Percentiles rank a stretch among this genome's conserved stretches.
These are phyloP conservation scores for Oncorhynchus kisutch DNA, from an alignment of 2,113 vertebrate species.

Conservation along the genomic window DNA sequence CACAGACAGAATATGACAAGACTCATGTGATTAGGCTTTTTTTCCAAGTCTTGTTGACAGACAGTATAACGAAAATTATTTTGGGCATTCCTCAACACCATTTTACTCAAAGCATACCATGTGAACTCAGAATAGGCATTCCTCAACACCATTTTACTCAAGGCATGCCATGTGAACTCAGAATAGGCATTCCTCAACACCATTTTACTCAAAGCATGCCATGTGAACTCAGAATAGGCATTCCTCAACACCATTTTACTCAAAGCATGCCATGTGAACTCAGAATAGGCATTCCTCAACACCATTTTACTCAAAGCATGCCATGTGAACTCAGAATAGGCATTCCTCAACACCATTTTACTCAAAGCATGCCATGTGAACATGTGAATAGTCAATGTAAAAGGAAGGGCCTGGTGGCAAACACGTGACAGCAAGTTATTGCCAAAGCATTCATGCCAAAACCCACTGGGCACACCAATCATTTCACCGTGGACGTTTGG, in stretches of 20 bases:
- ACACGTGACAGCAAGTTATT: constrained; percentile 11
- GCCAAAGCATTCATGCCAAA: too few relatives aligned
- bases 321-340: constrained; percentile 6
- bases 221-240: too few relatives aligned
- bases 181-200: too few relatives aligned
- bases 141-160: too few relatives aligned
- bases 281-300: constrained; percentile 3
- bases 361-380: constrained; percentile 7
- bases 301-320: not conserved
- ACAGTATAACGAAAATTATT: constrained; percentile 3
- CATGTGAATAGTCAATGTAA: constrained; percentile 27
- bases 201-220: too few relatives aligned
- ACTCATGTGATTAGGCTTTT: too few relatives aligned
- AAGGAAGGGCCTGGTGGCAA: not conserved
- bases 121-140: constrained; percentile 3
- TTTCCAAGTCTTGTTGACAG: not conserved
- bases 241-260: too few relatives aligned
- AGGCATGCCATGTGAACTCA: too few relatives aligned
- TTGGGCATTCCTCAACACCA: constrained; percentile 6
- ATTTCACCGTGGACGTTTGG: too few relatives aligned
- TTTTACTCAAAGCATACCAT: not conserved
- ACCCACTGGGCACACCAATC: too few relatives aligned
- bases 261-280: constrained; percentile 8
- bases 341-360: constrained; percentile 3
- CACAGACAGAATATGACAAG: constrained; percentile 29